These are phyloP conservation scores for Blastobasis lacticolella DNA, from an alignment of 2,888 invertebrate species.

Conservation along the genomic window DNA sequence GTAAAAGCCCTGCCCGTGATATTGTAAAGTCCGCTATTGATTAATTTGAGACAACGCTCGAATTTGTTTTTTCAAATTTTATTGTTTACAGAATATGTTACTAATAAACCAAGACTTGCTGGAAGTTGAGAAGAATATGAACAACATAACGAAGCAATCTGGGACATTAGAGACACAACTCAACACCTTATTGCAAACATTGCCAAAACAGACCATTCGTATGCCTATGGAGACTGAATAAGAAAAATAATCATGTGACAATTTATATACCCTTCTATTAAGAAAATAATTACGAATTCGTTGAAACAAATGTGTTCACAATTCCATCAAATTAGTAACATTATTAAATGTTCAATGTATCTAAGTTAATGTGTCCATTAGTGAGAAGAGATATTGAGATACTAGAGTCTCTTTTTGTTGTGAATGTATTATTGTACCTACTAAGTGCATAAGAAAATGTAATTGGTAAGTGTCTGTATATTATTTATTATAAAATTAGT, in stretches of 20 bases:
- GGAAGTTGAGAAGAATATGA: constrained; percentile 55
- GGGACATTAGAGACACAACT: constrained; percentile 56
- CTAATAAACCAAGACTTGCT: constrained; percentile 55
- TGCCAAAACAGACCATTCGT: constrained; percentile 42
- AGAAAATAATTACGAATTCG: background rate
- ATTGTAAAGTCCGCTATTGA: background rate
- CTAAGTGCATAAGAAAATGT: too few relatives aligned
- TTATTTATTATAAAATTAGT: too few relatives aligned
- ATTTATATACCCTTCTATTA: background rate
- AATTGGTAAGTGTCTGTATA: too few relatives aligned
- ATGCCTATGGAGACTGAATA: constrained; percentile 51
- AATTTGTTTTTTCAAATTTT: background rate
- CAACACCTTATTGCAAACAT: constrained; percentile 38
- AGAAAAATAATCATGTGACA: constrained; percentile 1
- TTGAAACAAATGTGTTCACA: too few relatives aligned
- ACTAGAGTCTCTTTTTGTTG: too few relatives aligned
- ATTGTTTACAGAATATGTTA: constrained; percentile 51
- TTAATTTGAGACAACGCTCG: background rate
- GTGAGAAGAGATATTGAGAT: too few relatives aligned
- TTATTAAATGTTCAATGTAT: too few relatives aligned
- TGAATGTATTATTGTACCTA: too few relatives aligned
- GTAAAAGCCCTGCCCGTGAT: background rate
- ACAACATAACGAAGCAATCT: constrained; percentile 37
- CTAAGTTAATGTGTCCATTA: too few relatives aligned
- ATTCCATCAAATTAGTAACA: too few relatives aligned